Conservation (phyloP, 2,113 vertebrate genomes). For the Dicerorhinus sumatrensis region DNA sequence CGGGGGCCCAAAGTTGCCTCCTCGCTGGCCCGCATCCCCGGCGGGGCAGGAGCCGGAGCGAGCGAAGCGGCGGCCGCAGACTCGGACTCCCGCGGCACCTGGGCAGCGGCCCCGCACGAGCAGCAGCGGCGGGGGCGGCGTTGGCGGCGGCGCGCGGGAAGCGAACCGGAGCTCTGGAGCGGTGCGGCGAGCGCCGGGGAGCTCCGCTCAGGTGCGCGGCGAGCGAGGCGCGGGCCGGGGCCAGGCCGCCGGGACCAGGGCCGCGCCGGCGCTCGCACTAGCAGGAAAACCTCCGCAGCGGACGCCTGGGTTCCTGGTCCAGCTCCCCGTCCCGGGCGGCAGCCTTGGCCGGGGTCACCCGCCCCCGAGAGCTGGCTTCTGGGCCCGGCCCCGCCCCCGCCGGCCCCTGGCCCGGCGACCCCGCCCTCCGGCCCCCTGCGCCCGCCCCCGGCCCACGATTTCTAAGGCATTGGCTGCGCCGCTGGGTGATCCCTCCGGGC, state of each 20-base stretch:
- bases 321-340: background rate
- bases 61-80: background rate
- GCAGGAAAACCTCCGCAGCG: background rate
- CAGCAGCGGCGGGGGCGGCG: conserved; percentile 75
- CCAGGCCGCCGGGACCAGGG: background rate
- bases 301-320: background rate
- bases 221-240: conserved; percentile 49
- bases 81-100: conserved; percentile 66
- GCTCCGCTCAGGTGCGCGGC: conserved; percentile 79
- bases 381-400: conserved; percentile 48
- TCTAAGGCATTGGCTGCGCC: conserved; percentile 86
- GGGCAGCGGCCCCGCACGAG: conserved; percentile 75
- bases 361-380: background rate
- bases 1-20: conserved; percentile 76
- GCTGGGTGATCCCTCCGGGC: conserved; percentile 94
- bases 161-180: conserved; percentile 77
- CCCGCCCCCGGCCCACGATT: conserved; percentile 82
- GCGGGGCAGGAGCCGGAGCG: conserved; percentile 36
- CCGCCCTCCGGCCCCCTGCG: conserved; percentile 75
- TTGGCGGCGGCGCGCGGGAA: conserved; percentile 79
- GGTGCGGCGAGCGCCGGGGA: conserved; percentile 62
- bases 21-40: conserved; percentile 42
- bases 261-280: background rate
- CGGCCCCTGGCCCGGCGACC: conserved; percentile 74
- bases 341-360: background rate